Conservation (phyloP, 2,888 invertebrate genomes). For the Keiferia lycopersicella region DNA sequence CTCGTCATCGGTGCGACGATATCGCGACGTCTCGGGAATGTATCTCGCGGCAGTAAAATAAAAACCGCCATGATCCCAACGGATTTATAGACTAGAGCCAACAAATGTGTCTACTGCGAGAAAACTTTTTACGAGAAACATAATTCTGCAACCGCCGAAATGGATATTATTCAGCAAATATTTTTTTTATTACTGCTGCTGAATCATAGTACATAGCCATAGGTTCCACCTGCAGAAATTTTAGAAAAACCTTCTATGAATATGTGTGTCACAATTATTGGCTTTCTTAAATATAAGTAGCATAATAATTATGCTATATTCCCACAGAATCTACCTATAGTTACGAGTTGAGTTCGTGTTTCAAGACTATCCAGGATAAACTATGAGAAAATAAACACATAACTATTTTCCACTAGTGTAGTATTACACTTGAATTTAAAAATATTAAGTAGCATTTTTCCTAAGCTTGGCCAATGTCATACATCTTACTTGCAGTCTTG, state of each 20-base stretch:
- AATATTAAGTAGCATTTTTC: background rate
- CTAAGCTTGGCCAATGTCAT: background rate
- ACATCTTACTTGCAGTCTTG: constrained; percentile 7
- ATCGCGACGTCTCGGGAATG: background rate
- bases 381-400: too few species aligned
- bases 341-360: too few species aligned
- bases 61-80: constrained; percentile 1
- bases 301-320: too few species aligned
- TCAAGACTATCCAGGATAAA: too few species aligned
- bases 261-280: too few species aligned
- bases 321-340: too few species aligned
- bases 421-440: background rate
- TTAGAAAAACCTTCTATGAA: too few species aligned
- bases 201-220: too few species aligned
- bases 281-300: too few species aligned
- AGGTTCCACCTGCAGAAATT: too few species aligned
- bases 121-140: constrained; percentile 1
- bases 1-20: background rate
- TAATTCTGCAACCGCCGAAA: background rate
- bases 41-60: background rate
- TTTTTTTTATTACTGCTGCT: too few species aligned
- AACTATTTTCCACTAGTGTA: too few species aligned
- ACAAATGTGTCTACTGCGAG: background rate
- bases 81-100: background rate
- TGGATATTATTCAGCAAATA: background rate